phyloP scores from a whole-genome alignment of 2,888 invertebrate genomes.

The Lordiphosa andalusiaca region DNA sequence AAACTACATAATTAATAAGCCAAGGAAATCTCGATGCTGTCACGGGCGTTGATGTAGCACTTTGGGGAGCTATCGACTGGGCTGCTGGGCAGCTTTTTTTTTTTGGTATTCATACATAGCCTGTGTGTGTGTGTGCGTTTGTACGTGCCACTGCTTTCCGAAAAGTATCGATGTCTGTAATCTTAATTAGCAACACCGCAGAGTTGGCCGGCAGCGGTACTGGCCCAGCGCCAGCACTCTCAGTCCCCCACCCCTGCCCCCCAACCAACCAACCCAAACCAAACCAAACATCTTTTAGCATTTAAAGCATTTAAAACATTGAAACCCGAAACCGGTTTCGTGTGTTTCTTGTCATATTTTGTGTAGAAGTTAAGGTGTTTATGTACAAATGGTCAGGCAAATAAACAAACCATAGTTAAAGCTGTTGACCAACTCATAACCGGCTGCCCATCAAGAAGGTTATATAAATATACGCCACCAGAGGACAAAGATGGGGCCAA shows the following conservation, averaged over 20 bases:
- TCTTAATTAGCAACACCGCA: conserved; percentile 71
- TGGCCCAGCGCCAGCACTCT: conserved; percentile 43
- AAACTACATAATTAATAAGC: conserved; percentile 73
- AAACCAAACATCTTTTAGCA: conserved; percentile 66
- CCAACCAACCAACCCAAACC: conserved; percentile 31
- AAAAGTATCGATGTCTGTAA: conserved; percentile 72
- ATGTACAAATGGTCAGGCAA: conserved; percentile 65
- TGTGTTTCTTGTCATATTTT: conserved; percentile 47
- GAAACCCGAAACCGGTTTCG: conserved; percentile 51
- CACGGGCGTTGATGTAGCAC: conserved; percentile 63
- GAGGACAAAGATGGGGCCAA: conserved; percentile 13
- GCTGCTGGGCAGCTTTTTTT: conserved; percentile 9
- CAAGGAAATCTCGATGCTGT: conserved; percentile 41
- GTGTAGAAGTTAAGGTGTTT: conserved; percentile 54
- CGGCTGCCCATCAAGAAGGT: conserved; percentile 48
- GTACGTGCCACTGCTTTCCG: conserved; percentile 65
- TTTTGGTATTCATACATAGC: conserved; percentile 18
- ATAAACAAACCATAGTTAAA: conserved; percentile 45
- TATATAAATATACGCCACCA: conserved; percentile 29
- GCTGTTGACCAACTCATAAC: conserved; percentile 39
- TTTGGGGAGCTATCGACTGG: conserved; percentile 51
- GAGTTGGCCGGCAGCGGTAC: conserved; percentile 26
- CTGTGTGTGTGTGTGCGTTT: conserved; percentile 23
- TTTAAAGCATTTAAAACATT: conserved; percentile 54
- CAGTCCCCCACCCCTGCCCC: conserved; percentile 12